These are phyloP conservation scores for Esox lucius DNA, from an alignment of 2,797 vertebrate genomes.

Conservation along the genomic window DNA sequence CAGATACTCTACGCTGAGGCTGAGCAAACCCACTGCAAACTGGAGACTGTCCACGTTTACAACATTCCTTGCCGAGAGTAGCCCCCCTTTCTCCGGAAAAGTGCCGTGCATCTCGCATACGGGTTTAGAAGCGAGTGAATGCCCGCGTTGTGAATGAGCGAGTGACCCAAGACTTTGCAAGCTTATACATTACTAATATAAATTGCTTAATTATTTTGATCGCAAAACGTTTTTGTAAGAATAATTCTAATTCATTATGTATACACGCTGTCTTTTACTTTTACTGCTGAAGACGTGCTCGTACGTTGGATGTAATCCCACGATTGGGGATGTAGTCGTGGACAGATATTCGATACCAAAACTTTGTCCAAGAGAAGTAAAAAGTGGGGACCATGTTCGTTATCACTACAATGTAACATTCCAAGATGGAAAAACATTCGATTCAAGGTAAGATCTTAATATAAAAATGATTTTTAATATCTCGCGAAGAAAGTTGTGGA, in stretches of 20 bases:
- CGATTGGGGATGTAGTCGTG: slow-evolving; percentile 89
- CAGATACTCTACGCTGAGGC: background rate
- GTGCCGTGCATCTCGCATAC: background rate
- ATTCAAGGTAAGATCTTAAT: slow-evolving; percentile 83
- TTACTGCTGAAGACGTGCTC: slow-evolving; percentile 56
- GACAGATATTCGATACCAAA: slow-evolving; percentile 84
- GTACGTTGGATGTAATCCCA: slow-evolving; percentile 77
- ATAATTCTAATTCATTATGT: slow-evolving; percentile 52
- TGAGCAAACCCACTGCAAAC: slow-evolving; percentile 8
- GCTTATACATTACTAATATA: background rate
- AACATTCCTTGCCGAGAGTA: slow-evolving; percentile 26
- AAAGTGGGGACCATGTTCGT: slow-evolving; percentile 87
- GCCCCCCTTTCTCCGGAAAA: slow-evolving; percentile 13
- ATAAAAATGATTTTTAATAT: background rate
- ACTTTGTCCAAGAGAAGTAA: slow-evolving; percentile 81
- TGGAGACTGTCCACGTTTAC: slow-evolving; percentile 74
- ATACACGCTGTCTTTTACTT: slow-evolving; percentile 35
- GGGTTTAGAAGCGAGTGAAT: slow-evolving; percentile 2
- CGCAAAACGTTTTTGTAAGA: background rate
- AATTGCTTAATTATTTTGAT: background rate
- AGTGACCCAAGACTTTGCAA: background rate
- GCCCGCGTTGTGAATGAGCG: slow-evolving; percentile 3
- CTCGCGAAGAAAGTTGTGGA: background rate
- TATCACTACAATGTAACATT: slow-evolving; percentile 97
- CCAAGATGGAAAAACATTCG: slow-evolving; percentile 86